Conservation (phyloP, 2,797 vertebrate genomes). For the Coluber constrictor region DNA sequence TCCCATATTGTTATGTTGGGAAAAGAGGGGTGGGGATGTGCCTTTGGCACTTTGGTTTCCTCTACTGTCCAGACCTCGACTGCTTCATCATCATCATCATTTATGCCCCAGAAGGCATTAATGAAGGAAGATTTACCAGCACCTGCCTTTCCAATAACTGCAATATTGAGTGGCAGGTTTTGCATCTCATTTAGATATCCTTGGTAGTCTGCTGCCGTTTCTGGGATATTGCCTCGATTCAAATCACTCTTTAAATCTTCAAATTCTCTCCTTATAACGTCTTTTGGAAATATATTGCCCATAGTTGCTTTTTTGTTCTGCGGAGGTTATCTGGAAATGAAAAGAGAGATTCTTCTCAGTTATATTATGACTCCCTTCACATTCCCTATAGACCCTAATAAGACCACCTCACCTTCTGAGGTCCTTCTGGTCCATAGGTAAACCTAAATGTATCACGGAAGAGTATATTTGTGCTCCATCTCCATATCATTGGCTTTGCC, state of each 20-base stretch:
- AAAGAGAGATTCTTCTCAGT: background rate
- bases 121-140: constrained; percentile 62
- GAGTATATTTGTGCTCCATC: background rate
- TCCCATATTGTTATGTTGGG: constrained; percentile 65
- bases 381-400: background rate
- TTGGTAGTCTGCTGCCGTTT: background rate
- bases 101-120: constrained; percentile 47
- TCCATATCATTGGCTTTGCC: background rate
- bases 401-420: background rate
- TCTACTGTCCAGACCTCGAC: constrained; percentile 33
- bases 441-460: background rate
- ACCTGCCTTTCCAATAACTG: constrained; percentile 53
- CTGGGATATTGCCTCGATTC: background rate
- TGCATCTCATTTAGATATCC: background rate
- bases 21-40: constrained; percentile 42
- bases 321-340: background rate
- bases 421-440: accelerated
- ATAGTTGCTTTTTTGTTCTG: background rate
- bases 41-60: background rate
- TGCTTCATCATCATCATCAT: constrained; percentile 24
- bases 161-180: constrained; percentile 37
- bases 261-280: accelerated
- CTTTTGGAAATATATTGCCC: background rate
- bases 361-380: background rate
- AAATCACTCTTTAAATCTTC: background rate